Base-by-base conservation (phyloP, 1,140 invertebrate genomes). In the Cyclargus thomasi region DNA sequence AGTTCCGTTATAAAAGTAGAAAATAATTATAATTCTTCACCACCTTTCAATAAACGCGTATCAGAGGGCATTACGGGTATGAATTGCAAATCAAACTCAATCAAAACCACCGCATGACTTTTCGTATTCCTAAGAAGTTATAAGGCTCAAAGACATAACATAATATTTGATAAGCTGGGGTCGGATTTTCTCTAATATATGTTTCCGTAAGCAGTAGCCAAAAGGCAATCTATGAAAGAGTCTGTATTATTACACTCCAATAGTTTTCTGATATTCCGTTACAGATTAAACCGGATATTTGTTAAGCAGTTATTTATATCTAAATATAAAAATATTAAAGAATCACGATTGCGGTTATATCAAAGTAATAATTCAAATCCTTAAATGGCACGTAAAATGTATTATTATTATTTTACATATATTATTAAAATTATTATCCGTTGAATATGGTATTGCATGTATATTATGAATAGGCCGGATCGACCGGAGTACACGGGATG, bases 161-260 rank as follows among this genome's bases (percentile, higher is more conserved):
- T 59, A 59, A 59, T 20, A 59, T 59, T 59, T 59, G 55, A 59
- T 59, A 59, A 59, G 55, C 55, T 59, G 17, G 55, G 55, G 55
- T 59, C 18, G 55, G 17, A 59, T 59, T 59, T 21, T 59, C 55
- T 20, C 55, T 59, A 59, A 59, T 59, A 59, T 59, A 59, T 21
- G 55, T 59, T 59, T 59, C 55, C 55, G 1, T 59, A 59, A 59
- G 55, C 55, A 59, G 55, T 59, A 59, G 55, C 55, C 55, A 59
- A 59, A 59, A 20, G 55, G 55, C 20, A 59, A 59, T 59, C 55
- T 21, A 59, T 11, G 55, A 59, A 22, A 59, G 55, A 59, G 18
- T 59, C 55, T 18, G 55, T 20, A 20, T 59, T 20, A 59, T 59
- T 59, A 59, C 55, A 59, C 55, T 20, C 18, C 55, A 21, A 59